Evolutionary conservation across 1,140 invertebrate genomes (phyloP).

Genomic region (Seison nebaliae): DNA sequence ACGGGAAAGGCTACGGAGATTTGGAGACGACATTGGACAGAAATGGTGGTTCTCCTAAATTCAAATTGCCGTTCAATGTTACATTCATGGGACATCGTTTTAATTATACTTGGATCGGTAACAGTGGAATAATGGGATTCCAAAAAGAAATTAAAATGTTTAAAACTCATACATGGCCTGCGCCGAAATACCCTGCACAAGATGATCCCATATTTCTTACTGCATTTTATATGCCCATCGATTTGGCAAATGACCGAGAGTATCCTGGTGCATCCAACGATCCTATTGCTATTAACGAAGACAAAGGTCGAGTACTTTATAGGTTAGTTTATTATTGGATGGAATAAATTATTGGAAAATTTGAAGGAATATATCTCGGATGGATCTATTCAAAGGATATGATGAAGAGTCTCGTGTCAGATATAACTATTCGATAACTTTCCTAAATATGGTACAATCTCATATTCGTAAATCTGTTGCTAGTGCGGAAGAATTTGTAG

Average conservation of each 20-base stretch:
- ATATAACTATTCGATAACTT: too few species aligned
- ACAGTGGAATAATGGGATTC: conserved; percentile 9
- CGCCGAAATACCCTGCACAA: conserved; percentile 6
- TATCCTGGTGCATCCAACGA: conserved; percentile 3
- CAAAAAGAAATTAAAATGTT: conserved; percentile 3
- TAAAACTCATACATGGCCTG: conserved; percentile 9
- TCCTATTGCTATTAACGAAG: conserved; percentile 4
- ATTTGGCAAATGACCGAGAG: conserved; percentile 10
- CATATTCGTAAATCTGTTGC: conserved; percentile 9
- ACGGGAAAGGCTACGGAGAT: conserved; percentile 5
- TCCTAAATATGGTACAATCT: too few species aligned
- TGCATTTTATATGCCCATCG: conserved; percentile 7
- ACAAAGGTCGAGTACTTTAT: conserved; percentile 6
- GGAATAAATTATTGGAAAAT: too few species aligned
- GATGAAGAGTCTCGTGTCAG: too few species aligned
- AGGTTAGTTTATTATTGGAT: too few species aligned
- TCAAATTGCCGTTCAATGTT: conserved; percentile 10
- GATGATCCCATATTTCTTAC: conserved; percentile 12
- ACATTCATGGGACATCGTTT: conserved; percentile 11
- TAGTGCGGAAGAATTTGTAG: conserved; percentile 54
- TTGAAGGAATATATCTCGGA: too few species aligned
- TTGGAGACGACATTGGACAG: conserved; percentile 5
- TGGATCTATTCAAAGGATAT: too few species aligned
- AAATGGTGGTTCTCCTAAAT: conserved; percentile 2
- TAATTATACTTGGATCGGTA: conserved; percentile 9